These are phyloP conservation scores for Nemopilema nomurai DNA, from an alignment of 30 jellyfish, hydroid and myxozoan species.

Conservation along the genomic window DNA sequence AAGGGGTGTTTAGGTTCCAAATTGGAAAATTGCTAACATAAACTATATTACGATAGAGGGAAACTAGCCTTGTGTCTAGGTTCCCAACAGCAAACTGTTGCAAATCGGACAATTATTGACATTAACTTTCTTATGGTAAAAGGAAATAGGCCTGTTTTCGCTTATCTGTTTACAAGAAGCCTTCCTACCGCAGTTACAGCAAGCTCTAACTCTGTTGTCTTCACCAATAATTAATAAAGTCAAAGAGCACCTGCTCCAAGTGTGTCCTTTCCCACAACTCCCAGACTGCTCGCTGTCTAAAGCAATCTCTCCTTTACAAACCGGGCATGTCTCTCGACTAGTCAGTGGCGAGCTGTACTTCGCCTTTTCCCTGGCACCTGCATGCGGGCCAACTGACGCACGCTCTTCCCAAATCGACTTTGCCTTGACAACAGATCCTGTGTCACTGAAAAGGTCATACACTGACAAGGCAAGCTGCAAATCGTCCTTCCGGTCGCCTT, in stretches of 20 bases:
- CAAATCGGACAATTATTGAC: constrained; percentile 1
- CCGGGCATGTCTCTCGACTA: constrained; percentile 10
- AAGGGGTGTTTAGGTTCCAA: no score
- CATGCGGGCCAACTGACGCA: neutral
- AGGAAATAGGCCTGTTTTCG: neutral
- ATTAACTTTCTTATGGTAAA: constrained; percentile 6
- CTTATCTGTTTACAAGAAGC: neutral
- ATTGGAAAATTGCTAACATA: no score
- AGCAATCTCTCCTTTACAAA: neutral
- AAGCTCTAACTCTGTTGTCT: neutral
- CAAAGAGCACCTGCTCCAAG: constrained; percentile 3
- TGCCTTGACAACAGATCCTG: constrained; percentile 11
- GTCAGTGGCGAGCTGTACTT: neutral
- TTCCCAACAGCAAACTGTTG: neutral
- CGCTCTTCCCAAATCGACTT: neutral
- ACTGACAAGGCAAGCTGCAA: constrained; percentile 22
- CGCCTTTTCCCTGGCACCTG: neutral
- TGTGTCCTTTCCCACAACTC: constrained; percentile 21
- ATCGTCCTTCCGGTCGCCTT: constrained; percentile 5
- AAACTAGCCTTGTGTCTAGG: no score
- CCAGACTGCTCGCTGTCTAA: constrained; percentile 13
- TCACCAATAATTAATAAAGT: neutral
- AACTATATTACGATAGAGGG: no score
- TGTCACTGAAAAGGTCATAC: constrained; percentile 11
- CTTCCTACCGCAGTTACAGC: constrained; percentile 1